Conservation (phyloP, 1,140 invertebrate species). For the Harpegnathos saltator region DNA sequence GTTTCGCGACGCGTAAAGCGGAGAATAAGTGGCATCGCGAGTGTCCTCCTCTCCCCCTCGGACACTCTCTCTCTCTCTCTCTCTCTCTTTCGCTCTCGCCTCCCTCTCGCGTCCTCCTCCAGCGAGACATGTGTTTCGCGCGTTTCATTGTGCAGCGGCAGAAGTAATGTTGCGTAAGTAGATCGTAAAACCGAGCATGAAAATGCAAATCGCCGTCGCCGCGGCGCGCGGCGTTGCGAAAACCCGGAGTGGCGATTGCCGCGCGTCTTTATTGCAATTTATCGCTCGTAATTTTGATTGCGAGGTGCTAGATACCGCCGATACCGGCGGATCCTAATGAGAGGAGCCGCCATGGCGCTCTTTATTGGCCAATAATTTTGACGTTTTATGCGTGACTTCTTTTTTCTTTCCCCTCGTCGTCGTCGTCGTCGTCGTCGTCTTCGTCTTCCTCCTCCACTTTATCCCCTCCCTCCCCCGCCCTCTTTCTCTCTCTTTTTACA, state of each 20-base stretch:
- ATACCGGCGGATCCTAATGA: slow-evolving; percentile 51
- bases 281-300: slow-evolving; percentile 59
- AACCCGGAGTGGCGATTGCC: slow-evolving; percentile 40
- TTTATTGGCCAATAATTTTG: slow-evolving; percentile 46
- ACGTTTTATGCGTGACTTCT: slow-evolving; percentile 25
- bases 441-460: too few relatives aligned
- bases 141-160: slow-evolving; percentile 36
- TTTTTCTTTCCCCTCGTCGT: not conserved
- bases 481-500: not conserved
- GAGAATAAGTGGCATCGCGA: slow-evolving; percentile 33
- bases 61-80: not conserved
- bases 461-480: not conserved
- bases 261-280: slow-evolving; percentile 64
- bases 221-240: slow-evolving; percentile 38
- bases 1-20: slow-evolving; percentile 6
- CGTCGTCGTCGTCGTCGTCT: not conserved
- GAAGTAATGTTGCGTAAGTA: slow-evolving; percentile 58
- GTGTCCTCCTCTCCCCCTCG: not conserved
- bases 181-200: slow-evolving; percentile 55
- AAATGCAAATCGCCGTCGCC: slow-evolving; percentile 53
- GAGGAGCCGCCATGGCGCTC: slow-evolving; percentile 24
- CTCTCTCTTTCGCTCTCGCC: too few relatives aligned
- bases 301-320: slow-evolving; percentile 42
- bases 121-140: too few relatives aligned
- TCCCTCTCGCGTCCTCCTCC: too few relatives aligned